Evolutionary conservation across 2,888 invertebrate genomes (phyloP).

Genomic region (Phaonia tiefii): DNA sequence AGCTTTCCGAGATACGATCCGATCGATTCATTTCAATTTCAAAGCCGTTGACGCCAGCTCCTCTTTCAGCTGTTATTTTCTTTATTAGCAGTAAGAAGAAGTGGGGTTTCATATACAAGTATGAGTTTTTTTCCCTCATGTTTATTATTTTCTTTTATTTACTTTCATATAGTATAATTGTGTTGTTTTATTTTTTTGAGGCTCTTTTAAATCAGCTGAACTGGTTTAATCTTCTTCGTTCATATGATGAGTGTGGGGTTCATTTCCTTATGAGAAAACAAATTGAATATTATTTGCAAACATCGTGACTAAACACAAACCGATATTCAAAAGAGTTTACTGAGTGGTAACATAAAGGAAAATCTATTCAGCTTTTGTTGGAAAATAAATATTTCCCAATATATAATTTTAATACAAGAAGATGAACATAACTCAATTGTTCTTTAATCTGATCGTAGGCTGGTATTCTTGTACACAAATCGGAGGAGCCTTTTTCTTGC

Average conservation of each 20-base stretch:
- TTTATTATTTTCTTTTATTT: constrained; percentile 15
- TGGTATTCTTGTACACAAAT: too few species aligned
- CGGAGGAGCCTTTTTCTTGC: too few species aligned
- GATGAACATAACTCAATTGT: too few species aligned
- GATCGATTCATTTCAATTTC: constrained; percentile 20
- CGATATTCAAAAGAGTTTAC: too few species aligned
- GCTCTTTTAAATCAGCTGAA: neutral
- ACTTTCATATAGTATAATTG: neutral
- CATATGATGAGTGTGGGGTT: constrained; percentile 7
- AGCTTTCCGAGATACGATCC: constrained; percentile 1
- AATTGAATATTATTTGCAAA: neutral
- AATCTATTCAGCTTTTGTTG: too few species aligned
- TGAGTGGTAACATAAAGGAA: too few species aligned
- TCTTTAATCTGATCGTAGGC: too few species aligned
- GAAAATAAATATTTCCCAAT: too few species aligned
- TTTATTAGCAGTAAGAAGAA: neutral
- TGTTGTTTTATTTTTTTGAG: neutral
- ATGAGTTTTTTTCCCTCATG: neutral
- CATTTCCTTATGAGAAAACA: constrained; percentile 21
- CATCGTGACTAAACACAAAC: too few species aligned
- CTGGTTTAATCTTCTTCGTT: too few species aligned
- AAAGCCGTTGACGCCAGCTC: constrained; percentile 14
- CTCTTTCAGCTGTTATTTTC: constrained; percentile 20
- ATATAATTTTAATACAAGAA: too few species aligned
- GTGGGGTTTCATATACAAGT: neutral